A percentile compares a stretch with the other conserved stretches of the same genome.
phyloP scores from a whole-genome alignment of 2,888 invertebrate genomes.

The Cheilosia vulpina region DNA sequence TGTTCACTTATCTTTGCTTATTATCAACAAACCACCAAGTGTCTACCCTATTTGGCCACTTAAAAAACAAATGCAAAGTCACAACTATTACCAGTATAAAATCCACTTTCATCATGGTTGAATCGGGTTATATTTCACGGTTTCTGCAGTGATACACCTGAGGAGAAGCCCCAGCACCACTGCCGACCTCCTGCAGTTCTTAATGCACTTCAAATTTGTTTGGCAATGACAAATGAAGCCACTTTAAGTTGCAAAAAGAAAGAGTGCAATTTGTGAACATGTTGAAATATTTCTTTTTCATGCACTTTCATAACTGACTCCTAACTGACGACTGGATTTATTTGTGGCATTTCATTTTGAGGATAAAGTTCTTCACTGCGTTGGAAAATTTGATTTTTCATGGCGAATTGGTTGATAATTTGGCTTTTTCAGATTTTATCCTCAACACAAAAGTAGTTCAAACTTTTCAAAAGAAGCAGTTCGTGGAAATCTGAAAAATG shows the following conservation, averaged over 20 bases:
- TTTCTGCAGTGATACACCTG: constrained; percentile 36
- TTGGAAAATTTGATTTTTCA: not conserved
- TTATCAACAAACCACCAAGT: too few relatives aligned
- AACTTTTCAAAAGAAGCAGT: not conserved
- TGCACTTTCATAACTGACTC: constrained; percentile 8
- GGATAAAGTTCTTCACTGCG: constrained; percentile 5
- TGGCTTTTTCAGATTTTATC: not conserved
- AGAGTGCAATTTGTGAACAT: constrained; percentile 42
- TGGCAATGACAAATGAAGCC: constrained; percentile 59
- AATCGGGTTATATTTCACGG: constrained; percentile 49
- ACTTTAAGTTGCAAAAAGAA: constrained; percentile 28
- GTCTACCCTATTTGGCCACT: too few relatives aligned
- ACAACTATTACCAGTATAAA: not conserved
- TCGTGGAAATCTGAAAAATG: not conserved
- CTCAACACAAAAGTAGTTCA: not conserved
- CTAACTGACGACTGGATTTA: constrained; percentile 44
- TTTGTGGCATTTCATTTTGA: constrained; percentile 37
- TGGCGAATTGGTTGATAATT: not conserved
- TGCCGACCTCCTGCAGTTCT: not conserved
- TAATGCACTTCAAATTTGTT: constrained; percentile 23
- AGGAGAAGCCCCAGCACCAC: constrained; percentile 1
- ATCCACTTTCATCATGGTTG: constrained; percentile 14
- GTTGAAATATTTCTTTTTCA: constrained; percentile 34
- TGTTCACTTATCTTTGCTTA: too few relatives aligned
- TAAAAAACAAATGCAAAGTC: not conserved